Evolutionary conservation across 2,797 vertebrate genomes (phyloP), one percentile per base, ranked within the genome.

Genomic region (Alouatta caraya): DNA sequence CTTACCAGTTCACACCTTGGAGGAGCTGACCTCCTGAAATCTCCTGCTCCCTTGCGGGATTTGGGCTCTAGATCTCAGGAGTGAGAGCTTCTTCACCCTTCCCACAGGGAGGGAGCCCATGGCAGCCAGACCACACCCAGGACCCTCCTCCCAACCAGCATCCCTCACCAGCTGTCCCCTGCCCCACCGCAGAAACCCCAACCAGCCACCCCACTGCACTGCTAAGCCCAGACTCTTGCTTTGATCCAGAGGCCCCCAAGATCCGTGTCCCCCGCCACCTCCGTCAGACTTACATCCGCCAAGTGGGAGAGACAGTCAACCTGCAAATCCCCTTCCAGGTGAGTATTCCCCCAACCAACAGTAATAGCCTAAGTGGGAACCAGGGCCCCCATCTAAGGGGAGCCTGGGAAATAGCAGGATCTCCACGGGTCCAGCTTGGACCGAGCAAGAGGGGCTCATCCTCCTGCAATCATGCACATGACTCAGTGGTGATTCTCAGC

Each of bases 321-420:
- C 72, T 99, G 94, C 99, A 99, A 97, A 99, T 99, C 96, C 99
- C 99, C 33, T 99, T 99, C 96, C 98, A 99, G 98, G 99, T 99
- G 98, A 96, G 99, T 98, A 14, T 28, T n/a, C 2, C 79, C 5
- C 85, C 79, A 24, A 50, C n/a, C 9, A 21, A 28, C 12, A 28
- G 17, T 30, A 15, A 50, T 26, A 28, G 48, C 15, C 24, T 57
- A 42, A 24, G 42, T 30, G 42, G 78, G 24, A 52, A 44, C 17
- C 50, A 19, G 87, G 73, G 5, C 3, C 90, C 50, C 83, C 9
- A 13, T 14, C 8, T 37, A 46, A 61, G 22, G 42, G 12, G 64
- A 55, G 59, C 5, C 73, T 55, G 19, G 28, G 72, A 46, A 64
- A 13, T 30, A 48, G 42, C 64, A 72, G 55, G 44, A 5, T 61